Percentiles rank a stretch among this genome's conserved stretches.
Conservation (phyloP, 2,797 vertebrate species). For the Coregonus sp. region DNA sequence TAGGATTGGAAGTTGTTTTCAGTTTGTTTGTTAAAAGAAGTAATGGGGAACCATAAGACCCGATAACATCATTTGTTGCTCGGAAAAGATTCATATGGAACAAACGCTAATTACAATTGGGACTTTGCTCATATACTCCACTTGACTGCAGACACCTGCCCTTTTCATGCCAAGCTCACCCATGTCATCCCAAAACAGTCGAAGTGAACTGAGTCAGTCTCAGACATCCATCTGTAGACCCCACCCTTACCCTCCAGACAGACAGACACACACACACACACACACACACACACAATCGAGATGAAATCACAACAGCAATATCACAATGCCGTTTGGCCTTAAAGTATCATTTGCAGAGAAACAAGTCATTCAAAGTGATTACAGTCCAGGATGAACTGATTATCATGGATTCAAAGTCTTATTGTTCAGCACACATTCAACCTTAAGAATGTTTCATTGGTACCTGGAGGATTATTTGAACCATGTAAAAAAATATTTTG, state of each 20-base stretch:
- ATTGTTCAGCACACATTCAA: neutral
- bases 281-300: neutral
- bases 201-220: constrained; percentile 47
- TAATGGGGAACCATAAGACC: constrained; percentile 84
- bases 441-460: neutral
- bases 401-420: constrained; percentile 5
- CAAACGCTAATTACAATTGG: constrained; percentile 71
- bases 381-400: constrained; percentile 9
- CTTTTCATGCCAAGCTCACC: constrained; percentile 66
- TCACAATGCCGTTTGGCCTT: constrained; percentile 21
- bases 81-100: constrained; percentile 52
- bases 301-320: constrained; percentile 9
- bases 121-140: constrained; percentile 77
- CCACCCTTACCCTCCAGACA: constrained; percentile 45
- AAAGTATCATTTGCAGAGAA: constrained; percentile 39
- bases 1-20: constrained; percentile 74
- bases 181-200: constrained; percentile 60
- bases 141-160: constrained; percentile 77
- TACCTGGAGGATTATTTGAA: neutral
- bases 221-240: constrained; percentile 54
- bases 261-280: neutral
- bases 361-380: constrained; percentile 24
- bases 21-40: constrained; percentile 81
- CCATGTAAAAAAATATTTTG: neutral
- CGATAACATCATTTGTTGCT: constrained; percentile 69